Evolutionary conservation across 2,113 vertebrate species (phyloP).

Genomic region (Campylorhamphus procurvoides): DNA sequence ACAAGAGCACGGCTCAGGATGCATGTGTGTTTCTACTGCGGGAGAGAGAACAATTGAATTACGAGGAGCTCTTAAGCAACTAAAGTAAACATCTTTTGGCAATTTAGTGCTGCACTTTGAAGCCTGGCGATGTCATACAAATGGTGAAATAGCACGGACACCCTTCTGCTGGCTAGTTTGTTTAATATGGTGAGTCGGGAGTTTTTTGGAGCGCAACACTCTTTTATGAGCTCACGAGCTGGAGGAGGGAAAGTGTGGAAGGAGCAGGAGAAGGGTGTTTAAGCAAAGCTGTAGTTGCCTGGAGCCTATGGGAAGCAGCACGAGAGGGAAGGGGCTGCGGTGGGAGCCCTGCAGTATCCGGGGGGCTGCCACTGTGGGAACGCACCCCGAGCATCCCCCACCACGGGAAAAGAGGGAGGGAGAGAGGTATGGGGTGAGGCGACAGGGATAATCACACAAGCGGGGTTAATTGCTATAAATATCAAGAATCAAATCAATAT

Average conservation of each 20-base stretch:
- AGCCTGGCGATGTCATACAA: constrained; percentile 43
- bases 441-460: constrained; percentile 29
- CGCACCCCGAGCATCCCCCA: neutral
- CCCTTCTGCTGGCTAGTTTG: constrained; percentile 55
- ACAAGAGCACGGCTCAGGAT: constrained; percentile 39
- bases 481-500: constrained; percentile 73
- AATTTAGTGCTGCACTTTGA: constrained; percentile 62
- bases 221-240: constrained; percentile 32
- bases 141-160: constrained; percentile 59
- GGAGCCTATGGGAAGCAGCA: neutral
- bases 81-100: constrained; percentile 66
- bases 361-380: constrained; percentile 25
- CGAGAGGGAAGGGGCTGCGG: neutral
- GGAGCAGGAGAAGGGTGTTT: constrained; percentile 36
- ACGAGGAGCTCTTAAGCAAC: constrained; percentile 57
- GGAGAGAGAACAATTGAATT: constrained; percentile 63
- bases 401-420: neutral
- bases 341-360: constrained; percentile 1
- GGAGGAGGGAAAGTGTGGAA: constrained; percentile 47
- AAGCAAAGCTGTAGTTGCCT: neutral
- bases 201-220: constrained; percentile 21
- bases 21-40: constrained; percentile 36
- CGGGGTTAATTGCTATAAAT: constrained; percentile 65
- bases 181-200: constrained; percentile 54
- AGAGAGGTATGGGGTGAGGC: neutral